Conservation (phyloP, 2,888 invertebrate species). For the Amblyjoppa proteus region DNA sequence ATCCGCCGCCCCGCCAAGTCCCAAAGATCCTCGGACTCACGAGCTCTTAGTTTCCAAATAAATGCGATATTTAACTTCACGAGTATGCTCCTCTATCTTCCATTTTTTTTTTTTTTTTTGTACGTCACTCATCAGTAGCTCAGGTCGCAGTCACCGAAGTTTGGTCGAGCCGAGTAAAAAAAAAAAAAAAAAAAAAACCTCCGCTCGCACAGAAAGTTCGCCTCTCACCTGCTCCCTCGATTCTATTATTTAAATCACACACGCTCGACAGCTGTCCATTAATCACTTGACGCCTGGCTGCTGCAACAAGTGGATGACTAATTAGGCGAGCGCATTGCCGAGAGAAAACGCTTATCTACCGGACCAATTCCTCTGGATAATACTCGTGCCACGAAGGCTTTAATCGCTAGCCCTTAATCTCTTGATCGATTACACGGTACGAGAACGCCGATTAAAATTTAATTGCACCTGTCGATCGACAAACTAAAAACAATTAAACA, state of each 20-base stretch:
- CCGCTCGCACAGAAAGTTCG: conserved; percentile 58
- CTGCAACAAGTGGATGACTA: conserved; percentile 52
- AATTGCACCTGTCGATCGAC: conserved; percentile 56
- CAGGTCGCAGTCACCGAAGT: conserved; percentile 26
- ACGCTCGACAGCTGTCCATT: conserved; percentile 20
- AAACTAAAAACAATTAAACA: conserved; percentile 27
- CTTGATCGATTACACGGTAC: conserved; percentile 54
- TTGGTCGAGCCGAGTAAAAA: no score
- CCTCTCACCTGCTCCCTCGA: conserved; percentile 40
- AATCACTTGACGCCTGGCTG: conserved; percentile 50
- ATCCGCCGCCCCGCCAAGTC: conserved; percentile 60
- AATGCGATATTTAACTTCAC: conserved; percentile 74
- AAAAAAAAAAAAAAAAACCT: conserved; percentile 8
- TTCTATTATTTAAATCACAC: conserved; percentile 27
- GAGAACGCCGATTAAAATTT: conserved; percentile 41
- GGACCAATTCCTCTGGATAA: conserved; percentile 46
- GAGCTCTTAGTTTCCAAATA: conserved; percentile 76
- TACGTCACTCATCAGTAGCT: conserved; percentile 60
- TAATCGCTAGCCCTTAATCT: conserved; percentile 56
- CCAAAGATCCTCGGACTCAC: conserved; percentile 78
- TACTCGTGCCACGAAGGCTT: conserved; percentile 42
- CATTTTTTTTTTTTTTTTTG: conserved; percentile 33
- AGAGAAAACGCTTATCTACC: conserved; percentile 53
- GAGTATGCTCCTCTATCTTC: conserved; percentile 33
- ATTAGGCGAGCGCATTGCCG: conserved; percentile 50